phyloP scores from a whole-genome alignment of 2,113 vertebrate genomes.

The Nothobranchius kuhntae region DNA sequence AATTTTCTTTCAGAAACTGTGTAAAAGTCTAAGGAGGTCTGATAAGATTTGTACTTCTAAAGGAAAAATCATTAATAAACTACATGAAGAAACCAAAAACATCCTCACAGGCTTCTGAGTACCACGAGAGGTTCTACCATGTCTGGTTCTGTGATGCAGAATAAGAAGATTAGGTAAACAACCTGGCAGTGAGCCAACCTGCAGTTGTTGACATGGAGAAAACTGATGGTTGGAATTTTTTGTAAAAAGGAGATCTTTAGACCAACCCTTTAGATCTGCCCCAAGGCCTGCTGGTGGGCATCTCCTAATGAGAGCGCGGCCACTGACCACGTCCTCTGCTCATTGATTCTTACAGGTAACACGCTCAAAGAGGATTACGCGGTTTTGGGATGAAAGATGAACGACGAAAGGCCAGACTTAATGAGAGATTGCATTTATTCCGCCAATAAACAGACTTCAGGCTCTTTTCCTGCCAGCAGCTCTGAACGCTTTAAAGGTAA shows the following conservation, averaged over 20 bases:
- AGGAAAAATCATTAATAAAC: too few relatives aligned
- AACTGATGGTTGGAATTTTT: slow-evolving; percentile 34
- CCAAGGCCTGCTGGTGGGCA: slow-evolving; percentile 67
- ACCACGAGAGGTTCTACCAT: neutral
- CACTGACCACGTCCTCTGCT: slow-evolving; percentile 58
- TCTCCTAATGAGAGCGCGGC: slow-evolving; percentile 68
- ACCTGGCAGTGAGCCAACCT: neutral
- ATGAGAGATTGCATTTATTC: neutral
- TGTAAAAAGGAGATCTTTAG: slow-evolving; percentile 50
- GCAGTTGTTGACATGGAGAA: slow-evolving; percentile 21
- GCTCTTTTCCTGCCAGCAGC: too few relatives aligned
- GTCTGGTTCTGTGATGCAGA: too few relatives aligned
- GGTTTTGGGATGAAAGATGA: slow-evolving; percentile 59
- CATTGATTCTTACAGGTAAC: slow-evolving; percentile 65
- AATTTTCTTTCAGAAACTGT: too few relatives aligned
- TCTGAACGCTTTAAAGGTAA: too few relatives aligned
- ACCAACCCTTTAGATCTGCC: slow-evolving; percentile 65
- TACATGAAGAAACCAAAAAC: too few relatives aligned
- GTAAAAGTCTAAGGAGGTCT: too few relatives aligned
- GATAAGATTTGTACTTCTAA: too few relatives aligned
- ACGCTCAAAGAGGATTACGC: slow-evolving; percentile 60
- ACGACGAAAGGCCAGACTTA: slow-evolving; percentile 37
- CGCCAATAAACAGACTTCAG: slow-evolving; percentile 4
- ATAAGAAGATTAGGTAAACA: too few relatives aligned
- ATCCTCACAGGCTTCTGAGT: too few relatives aligned